Evolutionary conservation across 2,113 vertebrate genomes (phyloP).

Genomic region (Pangasianodon hypophthalmus): DNA sequence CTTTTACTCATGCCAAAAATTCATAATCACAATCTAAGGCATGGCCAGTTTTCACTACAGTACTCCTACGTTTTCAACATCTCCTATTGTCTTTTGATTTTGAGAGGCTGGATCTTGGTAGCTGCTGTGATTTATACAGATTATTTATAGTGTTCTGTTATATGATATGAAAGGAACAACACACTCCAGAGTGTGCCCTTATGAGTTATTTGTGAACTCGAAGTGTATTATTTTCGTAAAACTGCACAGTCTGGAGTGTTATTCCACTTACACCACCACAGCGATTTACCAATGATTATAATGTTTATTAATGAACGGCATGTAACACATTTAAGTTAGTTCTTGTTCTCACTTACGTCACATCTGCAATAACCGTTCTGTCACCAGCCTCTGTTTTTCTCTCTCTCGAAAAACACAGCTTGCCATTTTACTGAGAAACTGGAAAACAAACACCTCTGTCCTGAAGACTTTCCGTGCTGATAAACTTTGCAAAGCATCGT

Average conservation of each 20-base stretch:
- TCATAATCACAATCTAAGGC: neutral
- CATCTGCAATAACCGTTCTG: neutral
- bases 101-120: neutral
- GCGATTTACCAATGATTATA: neutral
- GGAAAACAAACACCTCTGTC: neutral
- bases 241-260: neutral
- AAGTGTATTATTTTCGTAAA: neutral
- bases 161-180: neutral
- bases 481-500: neutral
- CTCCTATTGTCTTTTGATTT: neutral
- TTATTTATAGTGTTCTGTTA: neutral
- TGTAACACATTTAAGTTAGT: neutral
- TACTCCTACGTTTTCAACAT: neutral
- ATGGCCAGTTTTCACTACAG: neutral
- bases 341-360: neutral
- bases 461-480: neutral
- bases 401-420: neutral
- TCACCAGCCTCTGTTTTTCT: neutral
- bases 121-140: neutral
- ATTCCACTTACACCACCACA: neutral
- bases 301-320: neutral
- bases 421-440: neutral
- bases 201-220: neutral
- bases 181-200: neutral
- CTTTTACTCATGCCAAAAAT: neutral